A percentile compares a stretch with the other conserved stretches of the same genome.
Evolutionary conservation across 1,140 invertebrate genomes (phyloP).

Genomic region (Euwallacea fornicatus): DNA sequence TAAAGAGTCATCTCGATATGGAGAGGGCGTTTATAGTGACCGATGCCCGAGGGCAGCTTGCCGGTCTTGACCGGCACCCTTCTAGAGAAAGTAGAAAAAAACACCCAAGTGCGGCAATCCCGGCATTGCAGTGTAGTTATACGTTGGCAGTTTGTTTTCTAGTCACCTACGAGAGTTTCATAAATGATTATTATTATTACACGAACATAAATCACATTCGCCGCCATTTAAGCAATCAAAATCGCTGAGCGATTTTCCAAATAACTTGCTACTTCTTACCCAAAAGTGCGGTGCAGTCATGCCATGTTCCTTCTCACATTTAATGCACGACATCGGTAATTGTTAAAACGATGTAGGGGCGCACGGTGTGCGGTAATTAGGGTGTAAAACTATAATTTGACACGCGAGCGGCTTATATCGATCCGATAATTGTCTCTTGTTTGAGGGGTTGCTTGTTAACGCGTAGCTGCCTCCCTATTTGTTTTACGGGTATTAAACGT

Average conservation of each 20-base stretch:
- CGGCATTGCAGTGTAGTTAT: too few species aligned
- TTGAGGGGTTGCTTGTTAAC: background rate
- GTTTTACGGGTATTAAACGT: slow-evolving; percentile 8
- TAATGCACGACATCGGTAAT: slow-evolving; percentile 22
- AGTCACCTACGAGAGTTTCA: too few species aligned
- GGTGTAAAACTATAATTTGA: slow-evolving; percentile 26
- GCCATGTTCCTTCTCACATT: slow-evolving; percentile 10
- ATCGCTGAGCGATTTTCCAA: slow-evolving; percentile 10
- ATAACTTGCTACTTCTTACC: slow-evolving; percentile 11
- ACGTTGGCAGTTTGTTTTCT: too few species aligned
- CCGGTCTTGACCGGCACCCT: too few species aligned
- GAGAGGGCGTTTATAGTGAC: too few species aligned
- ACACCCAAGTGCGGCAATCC: too few species aligned
- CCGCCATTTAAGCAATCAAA: too few species aligned
- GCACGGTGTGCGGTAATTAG: slow-evolving; percentile 24
- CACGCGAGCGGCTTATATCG: slow-evolving; percentile 16
- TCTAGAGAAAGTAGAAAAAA: too few species aligned
- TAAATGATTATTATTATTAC: too few species aligned
- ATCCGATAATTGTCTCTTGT: slow-evolving; percentile 8
- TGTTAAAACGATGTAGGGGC: slow-evolving; percentile 25
- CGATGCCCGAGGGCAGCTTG: too few species aligned
- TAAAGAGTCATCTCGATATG: too few species aligned
- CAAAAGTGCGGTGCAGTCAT: background rate
- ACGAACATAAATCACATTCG: too few species aligned
- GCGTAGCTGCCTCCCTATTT: slow-evolving; percentile 3